A percentile compares a stretch with the other conserved stretches of the same genome.
Evolutionary conservation across 1,140 invertebrate species (phyloP).

Genomic region (Lutraria rhynchaena): DNA sequence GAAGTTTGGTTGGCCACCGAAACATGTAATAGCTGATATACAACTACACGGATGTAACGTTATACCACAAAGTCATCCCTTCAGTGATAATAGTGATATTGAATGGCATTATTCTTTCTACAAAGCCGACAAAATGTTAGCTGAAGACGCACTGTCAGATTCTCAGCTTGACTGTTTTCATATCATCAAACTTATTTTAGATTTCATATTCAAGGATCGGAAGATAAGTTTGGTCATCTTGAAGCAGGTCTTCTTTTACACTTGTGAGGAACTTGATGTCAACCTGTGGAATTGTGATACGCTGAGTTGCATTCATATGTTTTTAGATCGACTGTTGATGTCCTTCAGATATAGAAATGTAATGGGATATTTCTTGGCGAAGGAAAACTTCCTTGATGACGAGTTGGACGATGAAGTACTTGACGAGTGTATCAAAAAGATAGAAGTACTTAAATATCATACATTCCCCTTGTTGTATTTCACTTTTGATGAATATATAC

Average conservation of each 20-base stretch:
- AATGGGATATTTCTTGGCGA: not conserved
- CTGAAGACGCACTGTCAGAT: not conserved
- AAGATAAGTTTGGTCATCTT: not conserved
- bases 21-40: not conserved
- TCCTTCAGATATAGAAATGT: not conserved
- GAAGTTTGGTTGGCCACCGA: not conserved
- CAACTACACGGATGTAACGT: not conserved
- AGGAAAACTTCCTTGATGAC: not conserved
- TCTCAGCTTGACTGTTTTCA: not conserved
- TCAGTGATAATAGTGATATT: not conserved
- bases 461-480: not conserved
- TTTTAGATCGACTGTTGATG: not conserved
- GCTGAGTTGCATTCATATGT: not conserved
- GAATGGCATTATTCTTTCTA: constrained; percentile 6
- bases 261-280: constrained; percentile 2
- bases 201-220: not conserved
- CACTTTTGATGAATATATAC: not conserved
- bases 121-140: not conserved
- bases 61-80: not conserved
- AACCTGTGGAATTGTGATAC: not conserved
- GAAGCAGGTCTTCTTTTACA: constrained; percentile 13
- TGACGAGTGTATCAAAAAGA: not conserved
- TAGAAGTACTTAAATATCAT: not conserved
- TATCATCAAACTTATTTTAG: not conserved
- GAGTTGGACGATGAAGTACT: not conserved